Evolutionary conservation across 2,888 invertebrate species (phyloP).

Genomic region (Empis stercorea): DNA sequence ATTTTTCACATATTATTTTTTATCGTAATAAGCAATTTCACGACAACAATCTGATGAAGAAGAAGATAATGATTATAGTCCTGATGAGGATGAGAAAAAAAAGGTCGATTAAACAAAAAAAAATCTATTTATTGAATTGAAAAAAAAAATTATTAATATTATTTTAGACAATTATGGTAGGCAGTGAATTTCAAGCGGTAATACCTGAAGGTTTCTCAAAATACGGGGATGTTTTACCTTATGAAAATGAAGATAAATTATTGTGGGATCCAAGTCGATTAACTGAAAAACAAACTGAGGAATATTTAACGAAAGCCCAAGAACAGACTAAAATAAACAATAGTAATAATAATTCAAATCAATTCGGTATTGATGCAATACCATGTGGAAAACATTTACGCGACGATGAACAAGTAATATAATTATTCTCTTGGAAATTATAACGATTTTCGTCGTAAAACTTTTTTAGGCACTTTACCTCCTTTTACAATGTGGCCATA

Average conservation of each 20-base stretch:
- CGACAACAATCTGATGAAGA: slow-evolving; percentile 70
- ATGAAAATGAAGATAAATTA: slow-evolving; percentile 89
- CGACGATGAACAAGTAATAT: slow-evolving; percentile 60
- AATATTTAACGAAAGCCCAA: slow-evolving; percentile 49
- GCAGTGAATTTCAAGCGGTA: slow-evolving; percentile 82
- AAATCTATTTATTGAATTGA: neutral
- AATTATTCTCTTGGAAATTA: neutral
- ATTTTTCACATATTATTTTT: neutral
- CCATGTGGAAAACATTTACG: slow-evolving; percentile 64
- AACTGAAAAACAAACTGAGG: slow-evolving; percentile 59
- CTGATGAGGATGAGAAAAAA: slow-evolving; percentile 79
- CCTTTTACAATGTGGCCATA: slow-evolving; percentile 86
- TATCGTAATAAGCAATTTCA: slow-evolving; percentile 41
- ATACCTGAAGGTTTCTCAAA: slow-evolving; percentile 85
- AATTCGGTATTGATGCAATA: slow-evolving; percentile 29
- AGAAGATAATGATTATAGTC: slow-evolving; percentile 69
- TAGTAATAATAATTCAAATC: slow-evolving; percentile 10
- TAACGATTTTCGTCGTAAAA: neutral
- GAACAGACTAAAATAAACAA: slow-evolving; percentile 14
- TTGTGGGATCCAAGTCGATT: slow-evolving; percentile 82
- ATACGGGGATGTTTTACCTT: slow-evolving; percentile 87
- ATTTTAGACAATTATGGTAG: slow-evolving; percentile 78
- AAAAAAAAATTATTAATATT: slow-evolving; percentile 14
- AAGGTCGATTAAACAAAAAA: too few relatives aligned
- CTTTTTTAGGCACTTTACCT: slow-evolving; percentile 58